Base-by-base conservation (phyloP, 2,797 vertebrate species). In the Sparus aurata region DNA sequence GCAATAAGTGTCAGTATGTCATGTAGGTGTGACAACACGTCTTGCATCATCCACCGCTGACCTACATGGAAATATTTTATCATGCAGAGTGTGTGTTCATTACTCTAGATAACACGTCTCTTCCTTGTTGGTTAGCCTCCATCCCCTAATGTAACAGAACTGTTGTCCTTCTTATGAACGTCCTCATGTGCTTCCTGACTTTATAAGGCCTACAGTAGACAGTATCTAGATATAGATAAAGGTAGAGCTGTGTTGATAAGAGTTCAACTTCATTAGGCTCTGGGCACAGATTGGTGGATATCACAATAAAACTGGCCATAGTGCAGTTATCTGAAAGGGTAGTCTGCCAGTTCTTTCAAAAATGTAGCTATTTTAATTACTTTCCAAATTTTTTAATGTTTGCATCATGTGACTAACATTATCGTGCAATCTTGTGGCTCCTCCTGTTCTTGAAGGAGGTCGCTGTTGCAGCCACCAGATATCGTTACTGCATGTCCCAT, bases 1-100 rank as follows among this genome's bases (percentile, higher is more conserved):
- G 38, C 59, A 57, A 22, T 16, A 66, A 45, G 53, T 12, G 63
- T 61, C 25, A 59, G 2, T 66, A 43, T 59, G 68, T 67, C 47
- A 34, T 5, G 55, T 25, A 0, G n/a, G 46, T 34, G 46, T 69
- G 63, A 67, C 45, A 73, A 55, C 27, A 16, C 10, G 2, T 67
- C 27, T 81, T 81, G 72, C 46, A 74, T 82, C 84, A 77, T 70
- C 49, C 60, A 57, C 52, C 38, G 12, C 46, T 76, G 55, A 76
- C 73, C 75, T 68, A 69, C 47, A 75, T 68, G 74, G 38, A 43
- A 49, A 50, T 45, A 38, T 54, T 65, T 73, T 65, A 76, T 77
- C 65, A 61, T 47, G 9, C 17, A 50, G 47, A 41, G 71, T 50
- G 16, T 25, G 30, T 59, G 57, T 75, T 83, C 52, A 81, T 80